Percentiles rank a stretch among this genome's conserved stretches.
These are phyloP conservation scores for Erannis defoliaria DNA, from an alignment of 2,888 invertebrate species.

Conservation along the genomic window DNA sequence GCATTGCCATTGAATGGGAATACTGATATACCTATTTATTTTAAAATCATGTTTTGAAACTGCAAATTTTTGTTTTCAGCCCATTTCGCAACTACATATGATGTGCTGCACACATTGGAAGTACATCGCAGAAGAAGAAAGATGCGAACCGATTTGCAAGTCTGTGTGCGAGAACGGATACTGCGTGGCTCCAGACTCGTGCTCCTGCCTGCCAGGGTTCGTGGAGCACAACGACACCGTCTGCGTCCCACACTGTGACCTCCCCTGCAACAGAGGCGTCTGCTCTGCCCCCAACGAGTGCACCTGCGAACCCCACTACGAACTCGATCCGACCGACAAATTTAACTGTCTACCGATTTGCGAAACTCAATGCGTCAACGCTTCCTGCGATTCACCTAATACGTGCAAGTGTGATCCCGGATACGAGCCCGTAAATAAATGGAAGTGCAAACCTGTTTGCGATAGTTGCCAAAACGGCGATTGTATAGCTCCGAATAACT, in stretches of 20 bases:
- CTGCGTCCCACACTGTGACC: constrained; percentile 48
- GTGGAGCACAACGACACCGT: constrained; percentile 44
- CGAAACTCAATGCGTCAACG: constrained; percentile 53
- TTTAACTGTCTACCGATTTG: constrained; percentile 52
- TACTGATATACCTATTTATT: too few species aligned
- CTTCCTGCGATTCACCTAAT: constrained; percentile 54
- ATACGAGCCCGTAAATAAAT: constrained; percentile 45
- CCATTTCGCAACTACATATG: constrained; percentile 12
- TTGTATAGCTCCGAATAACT: constrained; percentile 53
- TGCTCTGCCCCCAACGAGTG: constrained; percentile 65
- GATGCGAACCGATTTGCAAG: constrained; percentile 51
- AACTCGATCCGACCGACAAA: constrained; percentile 30
- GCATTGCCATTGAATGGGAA: too few species aligned
- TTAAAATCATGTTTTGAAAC: background rate
- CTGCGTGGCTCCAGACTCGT: constrained; percentile 58
- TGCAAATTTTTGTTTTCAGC: constrained; percentile 38
- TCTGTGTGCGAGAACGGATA: constrained; percentile 60
- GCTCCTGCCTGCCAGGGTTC: constrained; percentile 40
- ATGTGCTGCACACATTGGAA: constrained; percentile 47
- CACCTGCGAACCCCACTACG: constrained; percentile 51
- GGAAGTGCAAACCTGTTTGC: constrained; percentile 60
- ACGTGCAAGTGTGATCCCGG: constrained; percentile 53
- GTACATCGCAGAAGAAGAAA: constrained; percentile 22
- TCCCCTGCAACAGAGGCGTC: constrained; percentile 58
- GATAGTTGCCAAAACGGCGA: constrained; percentile 54